Conservation (phyloP, 2,888 invertebrate species). For the Xestia rhomboidea region DNA sequence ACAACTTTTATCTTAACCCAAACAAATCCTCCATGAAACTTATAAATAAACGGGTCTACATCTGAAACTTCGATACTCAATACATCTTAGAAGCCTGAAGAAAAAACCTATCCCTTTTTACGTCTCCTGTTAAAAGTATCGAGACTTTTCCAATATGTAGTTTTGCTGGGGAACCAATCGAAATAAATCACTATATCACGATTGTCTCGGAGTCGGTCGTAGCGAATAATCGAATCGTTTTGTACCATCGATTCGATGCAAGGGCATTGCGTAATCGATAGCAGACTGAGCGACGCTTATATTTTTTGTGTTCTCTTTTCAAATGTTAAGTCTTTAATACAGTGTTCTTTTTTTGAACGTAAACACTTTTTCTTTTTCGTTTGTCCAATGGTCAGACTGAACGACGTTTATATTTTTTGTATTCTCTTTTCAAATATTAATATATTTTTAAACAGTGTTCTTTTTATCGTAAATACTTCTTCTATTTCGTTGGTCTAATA, state of each 20-base stretch:
- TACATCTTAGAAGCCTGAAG: slow-evolving; percentile 59
- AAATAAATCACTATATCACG: slow-evolving; percentile 70
- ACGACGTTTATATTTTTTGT: slow-evolving; percentile 26
- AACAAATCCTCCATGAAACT: slow-evolving; percentile 43
- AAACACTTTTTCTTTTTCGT: neutral
- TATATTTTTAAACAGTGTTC: neutral
- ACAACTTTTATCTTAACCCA: slow-evolving; percentile 35
- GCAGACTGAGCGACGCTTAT: slow-evolving; percentile 43
- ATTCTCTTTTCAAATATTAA: neutral
- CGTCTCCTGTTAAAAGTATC: slow-evolving; percentile 56
- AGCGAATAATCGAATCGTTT: slow-evolving; percentile 69
- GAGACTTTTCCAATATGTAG: slow-evolving; percentile 70
- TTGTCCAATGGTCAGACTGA: slow-evolving; percentile 24
- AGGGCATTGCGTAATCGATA: slow-evolving; percentile 69
- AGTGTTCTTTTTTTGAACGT: neutral
- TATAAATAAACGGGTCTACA: slow-evolving; percentile 47
- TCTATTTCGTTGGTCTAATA: neutral
- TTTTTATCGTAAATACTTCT: neutral
- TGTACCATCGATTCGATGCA: slow-evolving; percentile 64
- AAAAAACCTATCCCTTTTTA: slow-evolving; percentile 60
- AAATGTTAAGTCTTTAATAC: neutral
- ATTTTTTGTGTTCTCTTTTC: neutral
- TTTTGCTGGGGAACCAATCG: slow-evolving; percentile 66
- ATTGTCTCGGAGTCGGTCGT: slow-evolving; percentile 63
- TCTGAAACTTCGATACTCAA: slow-evolving; percentile 44